phyloP scores from a whole-genome alignment of 2,888 invertebrate species.

The Cyclophora albipunctata region DNA sequence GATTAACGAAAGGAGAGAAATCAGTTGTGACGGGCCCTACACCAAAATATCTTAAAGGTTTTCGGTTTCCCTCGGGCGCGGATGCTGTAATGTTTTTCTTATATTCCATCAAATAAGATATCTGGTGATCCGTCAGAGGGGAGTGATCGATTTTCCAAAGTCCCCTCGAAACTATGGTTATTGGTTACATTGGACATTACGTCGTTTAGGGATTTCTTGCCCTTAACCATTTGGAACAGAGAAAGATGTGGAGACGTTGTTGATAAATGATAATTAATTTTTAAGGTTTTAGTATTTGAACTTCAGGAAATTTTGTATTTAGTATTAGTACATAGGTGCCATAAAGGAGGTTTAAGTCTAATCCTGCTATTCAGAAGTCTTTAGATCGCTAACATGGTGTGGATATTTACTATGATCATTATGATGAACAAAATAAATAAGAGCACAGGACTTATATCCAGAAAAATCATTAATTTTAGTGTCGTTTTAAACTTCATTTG shows the following conservation, averaged over 20 bases:
- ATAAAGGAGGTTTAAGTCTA: too few relatives aligned
- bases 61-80: conserved; percentile 47
- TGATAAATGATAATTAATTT: too few relatives aligned
- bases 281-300: too few relatives aligned
- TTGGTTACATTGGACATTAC: conserved; percentile 58
- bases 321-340: too few relatives aligned
- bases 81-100: conserved; percentile 65
- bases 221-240: conserved; percentile 27
- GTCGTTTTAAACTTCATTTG: too few relatives aligned
- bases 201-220: conserved; percentile 46
- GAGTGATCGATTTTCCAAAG: conserved; percentile 60
- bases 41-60: conserved; percentile 40
- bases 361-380: too few relatives aligned
- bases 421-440: too few relatives aligned
- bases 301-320: too few relatives aligned
- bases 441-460: too few relatives aligned
- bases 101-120: conserved; percentile 59
- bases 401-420: too few relatives aligned
- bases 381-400: too few relatives aligned
- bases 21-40: conserved; percentile 50
- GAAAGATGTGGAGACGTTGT: conserved; percentile 19
- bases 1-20: conserved; percentile 46
- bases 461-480: too few relatives aligned
- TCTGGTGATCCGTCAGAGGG: conserved; percentile 62
- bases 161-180: conserved; percentile 67